Conservation (phyloP, 2,797 vertebrate genomes). For the Alauda arvensis region DNA sequence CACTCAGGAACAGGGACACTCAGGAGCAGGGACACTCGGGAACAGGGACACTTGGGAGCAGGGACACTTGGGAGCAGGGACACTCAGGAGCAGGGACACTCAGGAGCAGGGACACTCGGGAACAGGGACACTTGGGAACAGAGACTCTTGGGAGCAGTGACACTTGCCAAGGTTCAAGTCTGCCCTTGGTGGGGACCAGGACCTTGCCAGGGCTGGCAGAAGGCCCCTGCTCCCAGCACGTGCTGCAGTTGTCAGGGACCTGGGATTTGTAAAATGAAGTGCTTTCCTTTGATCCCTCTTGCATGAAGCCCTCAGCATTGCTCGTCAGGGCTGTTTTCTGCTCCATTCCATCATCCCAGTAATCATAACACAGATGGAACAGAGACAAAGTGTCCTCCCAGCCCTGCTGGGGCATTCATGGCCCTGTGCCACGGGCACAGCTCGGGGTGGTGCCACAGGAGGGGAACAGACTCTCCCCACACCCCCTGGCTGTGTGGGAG, state of each 20-base stretch:
- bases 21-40: no score
- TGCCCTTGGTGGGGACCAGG: fast-evolving
- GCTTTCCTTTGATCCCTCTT: background rate
- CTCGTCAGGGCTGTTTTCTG: background rate
- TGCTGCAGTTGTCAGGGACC: background rate
- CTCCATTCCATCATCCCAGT: background rate
- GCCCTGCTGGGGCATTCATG: fast-evolving
- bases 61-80: no score
- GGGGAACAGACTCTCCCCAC: background rate
- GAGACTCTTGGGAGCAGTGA: background rate
- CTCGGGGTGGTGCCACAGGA: background rate
- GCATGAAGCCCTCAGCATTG: background rate
- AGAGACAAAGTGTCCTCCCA: background rate
- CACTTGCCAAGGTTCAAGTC: background rate
- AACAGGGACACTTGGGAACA: no score
- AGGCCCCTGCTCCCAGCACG: background rate
- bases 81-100: background rate
- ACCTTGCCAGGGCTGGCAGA: background rate
- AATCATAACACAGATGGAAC: background rate
- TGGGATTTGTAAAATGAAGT: background rate
- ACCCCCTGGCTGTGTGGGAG: fast-evolving
- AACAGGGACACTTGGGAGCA: background rate
- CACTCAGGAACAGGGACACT: no score
- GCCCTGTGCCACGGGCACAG: background rate
- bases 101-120: background rate